Percentiles rank a stretch among this genome's conserved stretches.
Evolutionary conservation across 2,797 vertebrate genomes (phyloP).

Genomic region (Morus bassanus): DNA sequence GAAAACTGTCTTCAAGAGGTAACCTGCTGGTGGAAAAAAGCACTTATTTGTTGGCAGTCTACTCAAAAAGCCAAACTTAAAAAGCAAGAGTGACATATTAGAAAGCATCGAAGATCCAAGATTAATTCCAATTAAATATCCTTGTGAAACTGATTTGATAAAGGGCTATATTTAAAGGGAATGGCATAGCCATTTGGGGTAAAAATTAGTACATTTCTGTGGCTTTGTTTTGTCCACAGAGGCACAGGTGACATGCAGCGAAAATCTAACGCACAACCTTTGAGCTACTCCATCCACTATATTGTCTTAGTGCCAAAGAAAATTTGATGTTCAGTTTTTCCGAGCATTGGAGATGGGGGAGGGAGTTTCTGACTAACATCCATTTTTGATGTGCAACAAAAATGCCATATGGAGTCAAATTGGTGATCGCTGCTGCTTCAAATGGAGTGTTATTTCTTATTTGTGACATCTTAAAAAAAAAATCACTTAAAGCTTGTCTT

Average conservation of each 20-base stretch:
- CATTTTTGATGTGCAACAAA: constrained; percentile 39
- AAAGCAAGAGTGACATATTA: constrained; percentile 31
- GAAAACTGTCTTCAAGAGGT: constrained; percentile 44
- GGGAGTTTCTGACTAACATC: constrained; percentile 27
- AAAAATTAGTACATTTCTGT: neutral
- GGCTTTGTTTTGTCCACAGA: neutral
- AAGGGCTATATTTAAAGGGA: neutral
- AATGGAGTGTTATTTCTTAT: constrained; percentile 16
- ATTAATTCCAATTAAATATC: neutral
- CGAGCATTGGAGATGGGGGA: neutral
- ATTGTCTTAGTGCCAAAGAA: neutral
- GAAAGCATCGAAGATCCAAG: neutral
- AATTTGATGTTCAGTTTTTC: neutral
- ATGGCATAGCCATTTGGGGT: neutral
- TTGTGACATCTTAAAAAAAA: constrained; percentile 16
- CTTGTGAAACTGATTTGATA: neutral
- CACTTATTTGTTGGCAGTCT: constrained; percentile 53
- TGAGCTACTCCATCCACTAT: neutral
- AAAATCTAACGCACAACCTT: neutral
- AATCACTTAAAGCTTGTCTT: constrained; percentile 10
- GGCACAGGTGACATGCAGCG: neutral
- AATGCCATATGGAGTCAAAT: constrained; percentile 44
- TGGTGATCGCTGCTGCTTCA: constrained; percentile 34
- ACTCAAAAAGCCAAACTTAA: constrained; percentile 21
- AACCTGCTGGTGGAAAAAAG: constrained; percentile 43